Evolutionary conservation across 2,113 vertebrate genomes (phyloP), one percentile per base, ranked within the genome.

Genomic region (Lepidothrix coronata): DNA sequence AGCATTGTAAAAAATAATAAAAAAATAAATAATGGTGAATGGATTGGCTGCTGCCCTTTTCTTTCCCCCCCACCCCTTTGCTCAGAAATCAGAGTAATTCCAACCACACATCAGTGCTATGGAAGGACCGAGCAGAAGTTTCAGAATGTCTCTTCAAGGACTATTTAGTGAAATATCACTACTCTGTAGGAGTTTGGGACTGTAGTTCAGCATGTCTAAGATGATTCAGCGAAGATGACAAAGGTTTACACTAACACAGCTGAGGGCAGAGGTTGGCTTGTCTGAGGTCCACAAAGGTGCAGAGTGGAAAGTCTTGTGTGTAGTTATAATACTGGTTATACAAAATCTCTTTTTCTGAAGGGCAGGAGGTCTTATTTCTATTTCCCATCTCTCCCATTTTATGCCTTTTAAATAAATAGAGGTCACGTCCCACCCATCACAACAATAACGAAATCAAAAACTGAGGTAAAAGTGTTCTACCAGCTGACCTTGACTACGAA

Each of bases 391-490:
- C 70, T 88, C 93, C 83, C 58, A 35, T 81, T 88, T 81, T 75
- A 57, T 54, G 62, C 37, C 22, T 87, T 82, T 72, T 65, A 80
- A 96, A 85, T 95, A 91, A 92, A 95, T 89, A 93, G 23, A 89
- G 49, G 52, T 80, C 85, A 73, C 15, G 3, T 82, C 89, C 95
- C 66, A 41, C 91, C 85, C 83, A 82, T n/a, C 62, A 89, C 66
- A 78, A 93, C 62, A 97, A 89, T 77, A 94, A 97, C 72, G 66
- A 97, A 97, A 97, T 96, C 28, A 97, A 97, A 89, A 96, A 95
- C 16, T 98, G 98, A 98, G 98, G 98, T 98, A 98, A 97, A 94
- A 96, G 95, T 97, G 96, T 95, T 94, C 97, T 98, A 98, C 95
- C 97, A 96, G 97, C 93, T 91, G 89, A 98, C 95, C 67, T 55